Percentiles rank a stretch among this genome's conserved stretches.
Evolutionary conservation across 2,888 invertebrate genomes (phyloP).

Genomic region (Drosophila subsilvestris): DNA sequence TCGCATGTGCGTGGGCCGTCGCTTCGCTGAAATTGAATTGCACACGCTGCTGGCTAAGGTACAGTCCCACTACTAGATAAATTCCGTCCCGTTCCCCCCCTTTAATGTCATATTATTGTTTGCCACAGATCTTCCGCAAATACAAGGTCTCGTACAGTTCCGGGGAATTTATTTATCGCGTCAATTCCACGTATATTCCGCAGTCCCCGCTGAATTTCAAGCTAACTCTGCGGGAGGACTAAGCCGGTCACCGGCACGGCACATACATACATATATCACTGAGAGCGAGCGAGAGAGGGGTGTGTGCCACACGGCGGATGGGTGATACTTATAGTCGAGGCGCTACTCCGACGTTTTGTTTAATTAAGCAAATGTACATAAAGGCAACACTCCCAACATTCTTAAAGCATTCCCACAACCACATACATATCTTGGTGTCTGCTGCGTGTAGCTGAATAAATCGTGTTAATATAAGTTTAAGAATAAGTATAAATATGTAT

Average conservation of each 20-base stretch:
- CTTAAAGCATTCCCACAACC: constrained; percentile 21
- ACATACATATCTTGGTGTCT: background rate
- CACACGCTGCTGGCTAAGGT: constrained; percentile 91
- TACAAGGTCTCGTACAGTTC: constrained; percentile 89
- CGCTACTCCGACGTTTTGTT: constrained; percentile 37
- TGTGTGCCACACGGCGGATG: constrained; percentile 51
- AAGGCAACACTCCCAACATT: constrained; percentile 14
- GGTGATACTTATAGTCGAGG: constrained; percentile 62
- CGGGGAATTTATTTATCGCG: constrained; percentile 88
- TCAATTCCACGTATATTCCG: constrained; percentile 90
- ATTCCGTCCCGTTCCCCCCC: no score
- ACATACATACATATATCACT: no score
- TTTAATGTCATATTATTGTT: constrained; percentile 24
- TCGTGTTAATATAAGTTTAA: constrained; percentile 10
- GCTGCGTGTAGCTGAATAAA: constrained; percentile 22
- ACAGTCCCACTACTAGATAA: constrained; percentile 31
- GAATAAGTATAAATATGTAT: background rate
- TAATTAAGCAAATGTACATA: constrained; percentile 71
- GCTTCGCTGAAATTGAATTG: constrained; percentile 92
- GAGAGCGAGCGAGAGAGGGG: background rate
- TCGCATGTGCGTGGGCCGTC: constrained; percentile 90
- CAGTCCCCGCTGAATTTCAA: constrained; percentile 89
- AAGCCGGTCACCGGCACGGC: constrained; percentile 25
- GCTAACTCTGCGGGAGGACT: constrained; percentile 84
- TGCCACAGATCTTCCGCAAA: constrained; percentile 88